A percentile compares a stretch with the other conserved stretches of the same genome.
phyloP scores from a whole-genome alignment of 2,888 invertebrate species.

The Trichogramma dendrolimi region DNA sequence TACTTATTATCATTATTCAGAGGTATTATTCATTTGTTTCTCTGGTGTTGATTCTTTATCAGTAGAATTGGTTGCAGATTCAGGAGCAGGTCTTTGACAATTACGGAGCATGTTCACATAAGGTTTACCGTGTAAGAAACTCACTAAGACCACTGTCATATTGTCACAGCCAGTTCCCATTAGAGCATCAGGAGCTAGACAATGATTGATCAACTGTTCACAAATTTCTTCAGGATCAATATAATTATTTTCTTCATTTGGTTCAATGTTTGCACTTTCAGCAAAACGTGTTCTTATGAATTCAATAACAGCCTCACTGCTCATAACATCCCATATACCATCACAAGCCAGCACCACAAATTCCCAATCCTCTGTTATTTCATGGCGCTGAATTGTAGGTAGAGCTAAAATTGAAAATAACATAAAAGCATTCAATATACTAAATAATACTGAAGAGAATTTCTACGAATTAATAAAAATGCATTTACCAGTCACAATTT shows the following conservation, averaged over 20 bases:
- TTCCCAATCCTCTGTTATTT: conserved; percentile 86
- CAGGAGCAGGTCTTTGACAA: neutral
- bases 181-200: conserved; percentile 94
- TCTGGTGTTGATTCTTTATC: neutral
- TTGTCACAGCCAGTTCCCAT: conserved; percentile 98
- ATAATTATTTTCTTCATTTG: conserved; percentile 57
- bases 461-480: neutral
- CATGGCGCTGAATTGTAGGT: conserved; percentile 83
- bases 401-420: conserved; percentile 62
- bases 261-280: conserved; percentile 29
- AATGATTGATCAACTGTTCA: conserved; percentile 90
- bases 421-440: neutral
- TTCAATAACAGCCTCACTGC: conserved; percentile 87
- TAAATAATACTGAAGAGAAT: neutral
- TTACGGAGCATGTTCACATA: conserved; percentile 46
- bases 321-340: conserved; percentile 98
- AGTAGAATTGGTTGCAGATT: neutral
- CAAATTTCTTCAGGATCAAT: conserved; percentile 93
- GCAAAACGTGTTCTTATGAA: conserved; percentile 79
- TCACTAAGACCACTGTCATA: conserved; percentile 93
- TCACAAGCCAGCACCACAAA: conserved; percentile 96
- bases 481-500: conserved; percentile 89
- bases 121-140: conserved; percentile 63
- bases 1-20: neutral
- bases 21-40: neutral